Evolutionary conservation across 2,888 invertebrate genomes (phyloP).

Genomic region (Epirrhoe alternata): DNA sequence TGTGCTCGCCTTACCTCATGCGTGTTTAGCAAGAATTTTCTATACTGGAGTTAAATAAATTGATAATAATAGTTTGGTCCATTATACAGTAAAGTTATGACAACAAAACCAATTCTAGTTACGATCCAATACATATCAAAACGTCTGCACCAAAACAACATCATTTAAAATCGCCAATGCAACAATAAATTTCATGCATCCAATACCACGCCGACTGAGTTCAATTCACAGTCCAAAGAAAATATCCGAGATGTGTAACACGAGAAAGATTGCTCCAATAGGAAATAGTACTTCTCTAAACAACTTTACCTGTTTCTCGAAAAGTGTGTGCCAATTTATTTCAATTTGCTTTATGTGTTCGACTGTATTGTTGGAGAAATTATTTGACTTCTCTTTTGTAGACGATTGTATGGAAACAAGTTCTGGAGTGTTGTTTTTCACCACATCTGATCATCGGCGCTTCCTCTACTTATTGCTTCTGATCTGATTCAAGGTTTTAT

Average conservation of each 20-base stretch:
- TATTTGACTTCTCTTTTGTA: slow-evolving; percentile 28
- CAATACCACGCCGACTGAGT: slow-evolving; percentile 66
- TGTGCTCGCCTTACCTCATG: too few relatives aligned
- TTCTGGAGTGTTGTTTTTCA: background rate
- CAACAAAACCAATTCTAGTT: background rate
- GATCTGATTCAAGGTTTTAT: too few relatives aligned
- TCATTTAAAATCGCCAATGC: slow-evolving; percentile 41
- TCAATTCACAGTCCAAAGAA: slow-evolving; percentile 63
- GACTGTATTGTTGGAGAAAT: slow-evolving; percentile 28
- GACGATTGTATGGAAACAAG: background rate
- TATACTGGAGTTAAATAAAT: background rate
- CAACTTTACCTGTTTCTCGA: slow-evolving; percentile 41
- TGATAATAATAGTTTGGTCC: background rate
- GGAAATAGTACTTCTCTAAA: slow-evolving; percentile 41
- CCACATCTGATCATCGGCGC: background rate
- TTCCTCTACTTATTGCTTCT: too few relatives aligned
- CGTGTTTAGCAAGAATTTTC: too few relatives aligned
- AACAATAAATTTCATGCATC: slow-evolving; percentile 70
- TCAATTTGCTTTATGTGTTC: slow-evolving; percentile 34
- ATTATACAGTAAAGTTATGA: slow-evolving; percentile 5
- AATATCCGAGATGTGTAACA: slow-evolving; percentile 53
- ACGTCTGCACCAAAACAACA: slow-evolving; percentile 8
- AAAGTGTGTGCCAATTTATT: slow-evolving; percentile 39
- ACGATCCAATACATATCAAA: slow-evolving; percentile 15
- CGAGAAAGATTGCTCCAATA: slow-evolving; percentile 56